These are phyloP conservation scores for Ochotona curzoniae DNA, from an alignment of 2,113 vertebrate species.

Conservation along the genomic window DNA sequence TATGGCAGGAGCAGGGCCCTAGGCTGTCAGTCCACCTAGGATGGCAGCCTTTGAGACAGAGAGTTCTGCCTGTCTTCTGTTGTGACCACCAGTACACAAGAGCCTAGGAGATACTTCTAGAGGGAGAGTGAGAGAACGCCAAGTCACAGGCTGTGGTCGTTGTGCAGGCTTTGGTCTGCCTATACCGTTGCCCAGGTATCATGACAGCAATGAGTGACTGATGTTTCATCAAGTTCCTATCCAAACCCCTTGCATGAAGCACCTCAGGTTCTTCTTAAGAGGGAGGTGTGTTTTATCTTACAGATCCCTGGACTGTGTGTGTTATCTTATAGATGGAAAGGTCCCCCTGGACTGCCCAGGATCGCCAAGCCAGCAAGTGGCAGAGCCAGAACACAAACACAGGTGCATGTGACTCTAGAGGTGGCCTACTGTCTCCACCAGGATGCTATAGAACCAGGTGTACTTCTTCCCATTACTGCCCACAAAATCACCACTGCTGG, in stretches of 20 bases:
- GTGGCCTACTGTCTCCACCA: neutral
- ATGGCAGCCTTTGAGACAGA: fast-evolving
- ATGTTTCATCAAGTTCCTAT: neutral
- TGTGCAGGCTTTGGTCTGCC: neutral
- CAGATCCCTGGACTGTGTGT: neutral
- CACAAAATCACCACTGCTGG: neutral
- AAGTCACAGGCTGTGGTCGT: neutral
- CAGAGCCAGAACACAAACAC: neutral
- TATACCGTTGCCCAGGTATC: no score
- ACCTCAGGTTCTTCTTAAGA: neutral
- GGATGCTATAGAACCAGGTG: neutral
- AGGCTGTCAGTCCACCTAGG: neutral
- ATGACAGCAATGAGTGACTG: neutral
- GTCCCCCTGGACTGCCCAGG: neutral
- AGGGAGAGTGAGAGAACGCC: neutral
- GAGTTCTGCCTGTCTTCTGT: neutral
- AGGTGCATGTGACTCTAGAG: neutral
- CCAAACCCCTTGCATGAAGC: neutral
- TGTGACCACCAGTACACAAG: no score
- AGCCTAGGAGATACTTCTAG: neutral
- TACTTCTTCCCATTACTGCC: neutral
- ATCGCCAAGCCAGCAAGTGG: neutral
- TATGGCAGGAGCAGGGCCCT: neutral
- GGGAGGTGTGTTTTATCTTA: neutral
- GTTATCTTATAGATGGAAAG: neutral